Percentiles rank a stretch among this genome's conserved stretches.
Evolutionary conservation across 2,113 vertebrate species (phyloP).

Genomic region (Silurus meridionalis): DNA sequence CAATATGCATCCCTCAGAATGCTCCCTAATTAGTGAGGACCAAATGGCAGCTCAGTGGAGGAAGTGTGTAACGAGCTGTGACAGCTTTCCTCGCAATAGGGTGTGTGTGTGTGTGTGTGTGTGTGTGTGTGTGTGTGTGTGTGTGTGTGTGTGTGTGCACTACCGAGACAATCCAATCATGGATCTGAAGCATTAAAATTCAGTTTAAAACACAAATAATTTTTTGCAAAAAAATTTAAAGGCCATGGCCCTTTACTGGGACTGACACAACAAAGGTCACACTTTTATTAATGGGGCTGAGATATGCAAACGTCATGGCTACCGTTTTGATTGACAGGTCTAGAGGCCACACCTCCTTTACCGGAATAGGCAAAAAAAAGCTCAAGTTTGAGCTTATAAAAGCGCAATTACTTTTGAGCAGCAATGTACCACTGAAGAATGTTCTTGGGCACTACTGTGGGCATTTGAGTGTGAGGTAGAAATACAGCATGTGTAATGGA

Average conservation of each 20-base stretch:
- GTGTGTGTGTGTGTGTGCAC: not conserved
- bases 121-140: conserved; percentile 14
- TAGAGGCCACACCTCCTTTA: not conserved
- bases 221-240: not conserved
- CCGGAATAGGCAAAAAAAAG: not conserved
- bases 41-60: conserved; percentile 42
- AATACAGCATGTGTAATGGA: not conserved
- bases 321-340: not conserved
- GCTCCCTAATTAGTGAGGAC: conserved; percentile 33
- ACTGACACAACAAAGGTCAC: not conserved
- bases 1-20: conserved; percentile 39
- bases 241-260: not conserved
- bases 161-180: conserved; percentile 1
- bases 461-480: not conserved
- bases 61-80: conserved; percentile 11
- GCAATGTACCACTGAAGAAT: not conserved
- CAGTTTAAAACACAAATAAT: not conserved
- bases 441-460: not conserved
- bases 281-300: not conserved
- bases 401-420: not conserved
- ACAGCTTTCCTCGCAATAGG: conserved; percentile 22
- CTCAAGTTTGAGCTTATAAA: not conserved
- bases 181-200: not conserved
- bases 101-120: not conserved
- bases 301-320: not conserved